Percentiles rank a stretch among this genome's conserved stretches.
Evolutionary conservation across 2,797 vertebrate species (phyloP).

Genomic region (Megaceryle alcyon): DNA sequence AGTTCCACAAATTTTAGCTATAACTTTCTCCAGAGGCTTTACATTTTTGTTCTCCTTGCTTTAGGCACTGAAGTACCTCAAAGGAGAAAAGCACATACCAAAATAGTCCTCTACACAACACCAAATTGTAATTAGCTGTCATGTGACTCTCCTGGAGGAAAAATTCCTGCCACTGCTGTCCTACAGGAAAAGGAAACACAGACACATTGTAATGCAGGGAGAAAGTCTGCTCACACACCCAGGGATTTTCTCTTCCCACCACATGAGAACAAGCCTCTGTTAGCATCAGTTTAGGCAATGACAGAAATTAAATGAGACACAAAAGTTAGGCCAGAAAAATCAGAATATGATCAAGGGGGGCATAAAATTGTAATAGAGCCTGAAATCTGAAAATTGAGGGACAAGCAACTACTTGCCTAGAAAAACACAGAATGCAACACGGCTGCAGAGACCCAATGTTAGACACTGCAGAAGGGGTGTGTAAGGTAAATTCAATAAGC

Average conservation of each 20-base stretch:
- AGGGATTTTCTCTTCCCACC: not conserved
- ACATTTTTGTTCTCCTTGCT: not conserved
- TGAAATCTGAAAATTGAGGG: not conserved
- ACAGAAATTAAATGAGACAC: not conserved
- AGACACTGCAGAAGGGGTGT: not conserved
- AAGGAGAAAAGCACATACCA: not conserved
- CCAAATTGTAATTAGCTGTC: not conserved
- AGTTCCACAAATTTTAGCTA: not conserved
- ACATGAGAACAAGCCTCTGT: not conserved
- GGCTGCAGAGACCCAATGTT: not conserved
- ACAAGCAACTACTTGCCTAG: not conserved
- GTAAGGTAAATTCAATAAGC: not conserved
- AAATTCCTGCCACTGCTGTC: not conserved
- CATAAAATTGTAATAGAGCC: not conserved
- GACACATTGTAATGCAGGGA: not conserved
- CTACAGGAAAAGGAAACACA: accelerated
- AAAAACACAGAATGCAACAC: not conserved
- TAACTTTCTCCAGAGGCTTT: not conserved
- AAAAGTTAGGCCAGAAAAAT: not conserved
- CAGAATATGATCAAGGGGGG: not conserved
- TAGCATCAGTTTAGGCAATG: not conserved
- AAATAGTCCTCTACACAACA: not conserved
- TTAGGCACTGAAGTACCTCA: not conserved
- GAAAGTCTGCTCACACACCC: not conserved
- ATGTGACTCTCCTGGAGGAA: not conserved